Evolutionary conservation across 2,113 vertebrate genomes (phyloP), one percentile per base, ranked within the genome.

Genomic region (Herpetotheres cachinnans): DNA sequence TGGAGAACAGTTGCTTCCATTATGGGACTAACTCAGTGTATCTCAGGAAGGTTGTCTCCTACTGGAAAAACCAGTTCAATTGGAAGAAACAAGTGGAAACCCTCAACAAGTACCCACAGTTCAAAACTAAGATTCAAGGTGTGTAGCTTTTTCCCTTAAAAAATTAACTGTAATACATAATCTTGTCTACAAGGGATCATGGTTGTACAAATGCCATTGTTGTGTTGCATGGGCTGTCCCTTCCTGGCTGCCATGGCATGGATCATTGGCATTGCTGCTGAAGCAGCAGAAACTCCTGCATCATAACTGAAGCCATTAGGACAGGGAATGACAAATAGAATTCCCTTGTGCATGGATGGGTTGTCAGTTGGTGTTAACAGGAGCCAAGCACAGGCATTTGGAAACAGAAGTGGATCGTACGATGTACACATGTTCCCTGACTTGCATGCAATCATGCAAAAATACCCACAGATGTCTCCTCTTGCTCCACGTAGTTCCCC

Each of bases 111-210:
- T 98, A 98, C 74, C 98, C 98, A 30, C 98, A 99, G 40, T 99
- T 98, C 97, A 98, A 98, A 97, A 99, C 98, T 8, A 98, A 98
- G 90, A 98, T 99, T 65, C 98, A 99, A 98, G 98, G 98, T 99
- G 29, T 2, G 89, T 93, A 34, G 52, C 27, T 82, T 59, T 55
- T 36, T 9, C 18, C 19, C 26, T 82, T 72, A 25, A 74, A 65
- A 71, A 27, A 61, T 9, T 49, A 59, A 34, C 11, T 76, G 20
- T 7, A 79, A 56, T 18, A 50, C 5, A 8, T 82, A 40, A 61
- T 21, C 18, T 86, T 71, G 19, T 49, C 44, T 91, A 18, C n/a
- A 61, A 38, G 66, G 34, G 47, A 56, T 12, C 32, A 58, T 7
- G 3, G 36, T 72, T 40, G 17, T 66, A 61, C 50, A 89, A 84